Conservation (phyloP, 35 echinoderm and acorn worm genomes). For the Ophiothrix spiculata region DNA sequence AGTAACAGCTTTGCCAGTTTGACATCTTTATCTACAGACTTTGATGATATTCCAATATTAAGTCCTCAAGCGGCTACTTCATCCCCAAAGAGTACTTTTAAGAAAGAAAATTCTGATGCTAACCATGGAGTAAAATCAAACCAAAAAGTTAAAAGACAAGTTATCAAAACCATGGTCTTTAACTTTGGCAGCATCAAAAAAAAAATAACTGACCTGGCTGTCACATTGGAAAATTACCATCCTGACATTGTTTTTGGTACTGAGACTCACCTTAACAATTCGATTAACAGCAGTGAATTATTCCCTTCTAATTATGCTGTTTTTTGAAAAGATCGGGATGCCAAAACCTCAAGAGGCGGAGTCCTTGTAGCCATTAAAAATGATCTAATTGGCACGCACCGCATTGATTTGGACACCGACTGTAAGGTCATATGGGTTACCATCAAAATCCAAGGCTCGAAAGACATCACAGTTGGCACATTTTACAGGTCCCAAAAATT, state of each 20-base stretch:
- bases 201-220: not conserved
- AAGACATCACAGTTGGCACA: too few relatives aligned
- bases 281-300: constrained; percentile 13
- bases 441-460: too few relatives aligned
- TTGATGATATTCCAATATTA: not conserved
- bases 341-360: not conserved
- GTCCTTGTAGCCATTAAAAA: constrained; percentile 10
- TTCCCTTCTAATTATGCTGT: not conserved
- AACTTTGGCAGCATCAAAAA: not conserved
- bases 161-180: constrained; percentile 7
- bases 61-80: constrained; percentile 1
- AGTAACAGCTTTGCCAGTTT: constrained; percentile 10
- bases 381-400: not conserved
- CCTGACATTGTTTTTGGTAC: not conserved
- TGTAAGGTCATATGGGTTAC: too few relatives aligned
- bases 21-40: not conserved
- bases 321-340: not conserved
- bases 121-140: not conserved
- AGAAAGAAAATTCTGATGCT: not conserved
- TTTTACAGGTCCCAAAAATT: too few relatives aligned
- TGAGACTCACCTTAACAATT: constrained; percentile 7
- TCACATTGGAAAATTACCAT: not conserved
- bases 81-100: not conserved
- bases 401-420: constrained; percentile 12
- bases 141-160: not conserved